phyloP scores from a whole-genome alignment of 2,113 vertebrate genomes.

The Halcyon malimbica region DNA sequence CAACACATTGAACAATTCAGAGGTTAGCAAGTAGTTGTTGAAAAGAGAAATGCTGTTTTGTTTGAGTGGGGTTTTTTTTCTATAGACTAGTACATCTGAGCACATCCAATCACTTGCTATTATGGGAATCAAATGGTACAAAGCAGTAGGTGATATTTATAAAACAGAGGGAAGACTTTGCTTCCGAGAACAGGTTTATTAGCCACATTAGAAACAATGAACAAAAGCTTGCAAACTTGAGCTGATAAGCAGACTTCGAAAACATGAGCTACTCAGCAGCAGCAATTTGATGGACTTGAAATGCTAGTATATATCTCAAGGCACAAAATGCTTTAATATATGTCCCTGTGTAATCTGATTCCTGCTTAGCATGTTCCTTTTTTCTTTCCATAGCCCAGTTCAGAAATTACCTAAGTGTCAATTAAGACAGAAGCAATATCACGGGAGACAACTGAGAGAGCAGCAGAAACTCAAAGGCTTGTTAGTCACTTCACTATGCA shows the following conservation, averaged over 20 bases:
- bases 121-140: neutral
- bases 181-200: neutral
- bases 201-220: neutral
- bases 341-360: neutral
- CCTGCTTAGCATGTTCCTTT: neutral
- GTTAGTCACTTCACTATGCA: neutral
- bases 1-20: neutral
- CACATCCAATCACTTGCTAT: neutral
- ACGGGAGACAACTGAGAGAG: neutral
- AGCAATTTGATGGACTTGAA: neutral
- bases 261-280: neutral
- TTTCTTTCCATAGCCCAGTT: neutral
- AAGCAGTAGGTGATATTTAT: neutral
- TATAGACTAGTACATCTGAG: neutral
- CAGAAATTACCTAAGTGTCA: neutral
- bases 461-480: neutral
- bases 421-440: neutral
- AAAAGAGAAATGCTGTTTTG: neutral
- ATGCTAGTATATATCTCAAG: neutral
- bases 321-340: neutral
- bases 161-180: neutral
- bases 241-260: neutral
- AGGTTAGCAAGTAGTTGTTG: neutral
- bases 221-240: neutral
- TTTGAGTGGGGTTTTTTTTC: accelerated